Conservation (phyloP, 2,797 vertebrate genomes). For the Pseudopleuronectes americanus region DNA sequence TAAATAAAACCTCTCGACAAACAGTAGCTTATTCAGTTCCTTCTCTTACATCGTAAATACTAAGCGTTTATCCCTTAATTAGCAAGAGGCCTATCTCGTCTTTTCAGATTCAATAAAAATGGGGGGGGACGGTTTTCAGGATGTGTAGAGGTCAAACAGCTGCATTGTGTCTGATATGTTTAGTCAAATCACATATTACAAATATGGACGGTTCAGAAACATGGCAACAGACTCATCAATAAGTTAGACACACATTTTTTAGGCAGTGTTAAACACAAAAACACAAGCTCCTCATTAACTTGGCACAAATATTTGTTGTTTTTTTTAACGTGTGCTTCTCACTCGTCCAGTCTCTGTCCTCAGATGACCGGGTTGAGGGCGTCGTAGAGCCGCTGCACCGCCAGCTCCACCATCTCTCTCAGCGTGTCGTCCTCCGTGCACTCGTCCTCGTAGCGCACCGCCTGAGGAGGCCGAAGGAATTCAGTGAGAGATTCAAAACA, state of each 20-base stretch:
- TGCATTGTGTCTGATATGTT: neutral
- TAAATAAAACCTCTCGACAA: neutral
- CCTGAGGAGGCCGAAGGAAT: conserved; percentile 65
- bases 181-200: neutral
- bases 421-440: conserved; percentile 90
- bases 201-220: neutral
- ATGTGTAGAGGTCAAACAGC: neutral
- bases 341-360: conserved; percentile 1
- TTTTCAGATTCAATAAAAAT: neutral
- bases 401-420: conserved; percentile 92
- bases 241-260: neutral
- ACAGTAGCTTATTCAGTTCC: conserved; percentile 25
- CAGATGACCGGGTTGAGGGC: conserved; percentile 86
- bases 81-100: neutral
- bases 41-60: neutral
- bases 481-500: neutral
- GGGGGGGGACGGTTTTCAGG: too few species aligned
- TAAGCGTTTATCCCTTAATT: neutral
- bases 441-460: conserved; percentile 89
- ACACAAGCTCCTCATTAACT: neutral
- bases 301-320: neutral
- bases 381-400: conserved; percentile 91
- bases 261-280: neutral
- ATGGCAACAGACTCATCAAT: neutral
- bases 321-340: neutral